Conservation (phyloP, 1,140 invertebrate species). For the Diplogasteroides magnus region DNA sequence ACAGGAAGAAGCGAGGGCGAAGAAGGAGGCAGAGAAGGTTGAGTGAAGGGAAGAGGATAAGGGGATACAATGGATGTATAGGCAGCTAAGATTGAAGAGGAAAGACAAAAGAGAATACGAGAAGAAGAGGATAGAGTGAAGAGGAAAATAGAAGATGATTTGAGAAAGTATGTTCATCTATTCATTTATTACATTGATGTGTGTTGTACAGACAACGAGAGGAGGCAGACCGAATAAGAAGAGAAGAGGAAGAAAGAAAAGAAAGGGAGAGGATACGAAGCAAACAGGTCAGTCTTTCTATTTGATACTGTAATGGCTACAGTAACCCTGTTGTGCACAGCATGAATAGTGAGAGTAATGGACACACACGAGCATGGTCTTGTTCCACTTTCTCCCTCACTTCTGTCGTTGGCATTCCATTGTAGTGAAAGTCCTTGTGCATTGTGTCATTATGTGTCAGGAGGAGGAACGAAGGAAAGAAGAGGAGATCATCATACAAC, state of each 20-base stretch:
- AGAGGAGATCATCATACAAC: background rate
- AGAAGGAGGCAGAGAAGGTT: background rate
- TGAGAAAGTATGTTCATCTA: background rate
- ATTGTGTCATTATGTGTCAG: too few relatives aligned
- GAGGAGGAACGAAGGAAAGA: background rate
- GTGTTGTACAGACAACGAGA: background rate
- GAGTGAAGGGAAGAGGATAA: background rate
- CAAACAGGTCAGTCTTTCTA: background rate
- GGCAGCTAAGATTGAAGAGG: constrained; percentile 1
- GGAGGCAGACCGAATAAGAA: background rate
- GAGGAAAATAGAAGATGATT: background rate
- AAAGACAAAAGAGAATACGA: background rate
- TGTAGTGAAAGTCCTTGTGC: too few relatives aligned
- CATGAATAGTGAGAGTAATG: too few relatives aligned
- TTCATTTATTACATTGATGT: background rate
- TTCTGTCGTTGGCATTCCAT: too few relatives aligned
- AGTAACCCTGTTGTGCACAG: background rate
- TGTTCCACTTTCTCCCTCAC: too few relatives aligned
- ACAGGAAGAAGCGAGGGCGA: background rate
- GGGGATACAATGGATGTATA: too few relatives aligned
- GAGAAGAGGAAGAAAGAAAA: background rate
- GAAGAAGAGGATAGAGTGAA: background rate
- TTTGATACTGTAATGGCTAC: background rate
- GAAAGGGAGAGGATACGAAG: background rate
- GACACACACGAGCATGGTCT: too few relatives aligned